These are phyloP conservation scores for Drosophila atroscutellata DNA, from an alignment of 2,888 invertebrate genomes.

Conservation along the genomic window DNA sequence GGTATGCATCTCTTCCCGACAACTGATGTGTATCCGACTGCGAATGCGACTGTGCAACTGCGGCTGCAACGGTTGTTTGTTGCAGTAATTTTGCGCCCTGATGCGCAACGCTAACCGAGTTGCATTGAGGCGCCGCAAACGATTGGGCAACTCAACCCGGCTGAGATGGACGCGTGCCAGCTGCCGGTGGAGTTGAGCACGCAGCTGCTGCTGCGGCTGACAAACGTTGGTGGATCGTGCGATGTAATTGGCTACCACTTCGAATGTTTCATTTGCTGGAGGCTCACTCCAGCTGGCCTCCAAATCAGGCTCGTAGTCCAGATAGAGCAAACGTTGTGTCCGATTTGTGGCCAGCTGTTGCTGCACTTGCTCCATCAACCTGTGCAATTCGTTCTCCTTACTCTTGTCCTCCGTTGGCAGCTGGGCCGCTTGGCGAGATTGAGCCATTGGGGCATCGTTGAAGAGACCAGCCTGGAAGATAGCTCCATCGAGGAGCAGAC, in stretches of 20 bases:
- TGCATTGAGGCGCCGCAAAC: slow-evolving; percentile 31
- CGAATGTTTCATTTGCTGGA: slow-evolving; percentile 19
- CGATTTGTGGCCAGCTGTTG: slow-evolving; percentile 26
- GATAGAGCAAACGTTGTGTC: slow-evolving; percentile 62
- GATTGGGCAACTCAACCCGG: slow-evolving; percentile 50
- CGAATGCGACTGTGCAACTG: slow-evolving; percentile 70
- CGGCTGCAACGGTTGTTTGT: slow-evolving; percentile 24
- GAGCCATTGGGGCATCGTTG: slow-evolving; percentile 33
- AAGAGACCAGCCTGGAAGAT: slow-evolving; percentile 66
- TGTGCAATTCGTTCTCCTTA: neutral
- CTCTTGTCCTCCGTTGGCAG: neutral
- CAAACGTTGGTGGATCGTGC: slow-evolving; percentile 44
- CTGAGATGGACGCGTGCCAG: slow-evolving; percentile 59
- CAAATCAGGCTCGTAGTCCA: slow-evolving; percentile 69
- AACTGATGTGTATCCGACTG: slow-evolving; percentile 70
- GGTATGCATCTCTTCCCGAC: slow-evolving; percentile 52
- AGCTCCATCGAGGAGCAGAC: slow-evolving; percentile 69
- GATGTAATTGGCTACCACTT: slow-evolving; percentile 30
- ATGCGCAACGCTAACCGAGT: slow-evolving; percentile 33
- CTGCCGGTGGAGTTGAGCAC: slow-evolving; percentile 52
- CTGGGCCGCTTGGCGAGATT: neutral
- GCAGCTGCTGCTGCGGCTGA: slow-evolving; percentile 57
- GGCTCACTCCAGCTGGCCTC: slow-evolving; percentile 57
- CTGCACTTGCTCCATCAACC: slow-evolving; percentile 24
- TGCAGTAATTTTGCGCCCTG: slow-evolving; percentile 75